A percentile compares a stretch with the other conserved stretches of the same genome.
Conservation (phyloP, 2,888 invertebrate genomes). For the Drosophila suboccidentalis region DNA sequence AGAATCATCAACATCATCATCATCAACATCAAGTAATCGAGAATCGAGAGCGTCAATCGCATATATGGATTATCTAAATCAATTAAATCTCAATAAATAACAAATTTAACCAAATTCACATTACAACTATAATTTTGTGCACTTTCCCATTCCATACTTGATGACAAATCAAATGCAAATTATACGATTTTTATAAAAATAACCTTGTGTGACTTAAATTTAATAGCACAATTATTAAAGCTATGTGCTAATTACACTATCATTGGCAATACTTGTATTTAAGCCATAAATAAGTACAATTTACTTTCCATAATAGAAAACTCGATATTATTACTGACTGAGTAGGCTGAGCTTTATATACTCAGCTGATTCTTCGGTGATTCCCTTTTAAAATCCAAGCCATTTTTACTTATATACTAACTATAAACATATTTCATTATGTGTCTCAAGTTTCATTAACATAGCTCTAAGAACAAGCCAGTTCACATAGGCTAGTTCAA, state of each 20-base stretch:
- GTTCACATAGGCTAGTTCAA: not conserved
- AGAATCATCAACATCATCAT: slow-evolving; percentile 2
- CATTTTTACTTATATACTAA: not conserved
- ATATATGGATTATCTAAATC: slow-evolving; percentile 23
- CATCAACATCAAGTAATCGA: not conserved
- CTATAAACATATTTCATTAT: not conserved
- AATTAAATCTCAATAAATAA: slow-evolving; percentile 38
- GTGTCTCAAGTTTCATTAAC: not conserved
- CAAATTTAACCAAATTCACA: slow-evolving; percentile 48
- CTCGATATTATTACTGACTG: not conserved
- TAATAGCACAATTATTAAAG: slow-evolving; percentile 38
- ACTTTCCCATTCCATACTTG: slow-evolving; percentile 37
- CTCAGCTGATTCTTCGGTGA: not conserved
- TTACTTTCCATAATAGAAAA: slow-evolving; percentile 8
- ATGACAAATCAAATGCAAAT: slow-evolving; percentile 50
- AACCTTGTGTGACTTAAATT: slow-evolving; percentile 7
- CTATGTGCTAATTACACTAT: slow-evolving; percentile 34
- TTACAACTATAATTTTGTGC: slow-evolving; percentile 30
- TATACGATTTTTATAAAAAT: slow-evolving; percentile 1
- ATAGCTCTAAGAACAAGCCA: not conserved
- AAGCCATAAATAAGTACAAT: slow-evolving; percentile 12
- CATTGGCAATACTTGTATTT: slow-evolving; percentile 3
- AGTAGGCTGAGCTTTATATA: slow-evolving; percentile 5
- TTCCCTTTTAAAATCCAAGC: not conserved
- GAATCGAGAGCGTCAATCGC: not conserved